Evolutionary conservation across 1,140 invertebrate species (phyloP).

Genomic region (Drosophila yakuba): DNA sequence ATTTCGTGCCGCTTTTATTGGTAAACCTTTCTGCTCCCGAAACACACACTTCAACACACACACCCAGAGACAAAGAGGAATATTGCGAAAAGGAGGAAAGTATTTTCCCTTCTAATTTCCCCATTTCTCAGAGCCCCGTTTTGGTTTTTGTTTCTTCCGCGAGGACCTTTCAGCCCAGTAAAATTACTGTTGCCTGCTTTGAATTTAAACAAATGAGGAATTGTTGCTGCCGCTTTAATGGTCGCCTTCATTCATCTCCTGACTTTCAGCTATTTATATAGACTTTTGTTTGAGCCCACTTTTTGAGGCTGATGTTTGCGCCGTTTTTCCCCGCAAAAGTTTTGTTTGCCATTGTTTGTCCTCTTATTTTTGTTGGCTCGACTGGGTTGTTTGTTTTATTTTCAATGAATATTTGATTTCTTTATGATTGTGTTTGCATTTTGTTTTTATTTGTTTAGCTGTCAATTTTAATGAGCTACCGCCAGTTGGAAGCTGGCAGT

Average conservation of each 20-base stretch:
- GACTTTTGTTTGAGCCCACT: conserved; percentile 38
- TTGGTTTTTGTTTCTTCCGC: conserved; percentile 5
- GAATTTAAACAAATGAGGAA: conserved; percentile 77
- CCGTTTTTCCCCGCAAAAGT: conserved; percentile 42
- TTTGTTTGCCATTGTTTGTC: conserved; percentile 51
- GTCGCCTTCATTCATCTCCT: conserved; percentile 34
- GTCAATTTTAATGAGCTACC: conserved; percentile 61
- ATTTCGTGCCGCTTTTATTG: conserved; percentile 45
- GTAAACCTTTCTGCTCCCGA: conserved; percentile 47
- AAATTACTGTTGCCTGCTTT: conserved; percentile 75
- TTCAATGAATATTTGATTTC: conserved; percentile 72
- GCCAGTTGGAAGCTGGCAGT: conserved; percentile 28
- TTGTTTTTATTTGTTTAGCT: conserved; percentile 48
- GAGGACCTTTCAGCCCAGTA: conserved; percentile 20
- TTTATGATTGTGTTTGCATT: conserved; percentile 57
- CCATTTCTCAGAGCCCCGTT: conserved; percentile 50
- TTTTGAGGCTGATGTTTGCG: conserved; percentile 23
- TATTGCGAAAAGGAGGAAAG: conserved; percentile 48
- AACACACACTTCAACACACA: conserved; percentile 67
- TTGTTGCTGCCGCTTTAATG: conserved; percentile 62
- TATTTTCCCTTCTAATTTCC: conserved; percentile 76
- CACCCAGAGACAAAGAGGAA: conserved; percentile 21
- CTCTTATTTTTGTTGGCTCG: conserved; percentile 16
- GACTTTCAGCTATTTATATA: conserved; percentile 64
- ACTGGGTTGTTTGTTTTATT: conserved; percentile 42